A percentile compares a stretch with the other conserved stretches of the same genome.
These are phyloP conservation scores for Ptilodon capucinus DNA, from an alignment of 2,888 invertebrate species.

Conservation along the genomic window DNA sequence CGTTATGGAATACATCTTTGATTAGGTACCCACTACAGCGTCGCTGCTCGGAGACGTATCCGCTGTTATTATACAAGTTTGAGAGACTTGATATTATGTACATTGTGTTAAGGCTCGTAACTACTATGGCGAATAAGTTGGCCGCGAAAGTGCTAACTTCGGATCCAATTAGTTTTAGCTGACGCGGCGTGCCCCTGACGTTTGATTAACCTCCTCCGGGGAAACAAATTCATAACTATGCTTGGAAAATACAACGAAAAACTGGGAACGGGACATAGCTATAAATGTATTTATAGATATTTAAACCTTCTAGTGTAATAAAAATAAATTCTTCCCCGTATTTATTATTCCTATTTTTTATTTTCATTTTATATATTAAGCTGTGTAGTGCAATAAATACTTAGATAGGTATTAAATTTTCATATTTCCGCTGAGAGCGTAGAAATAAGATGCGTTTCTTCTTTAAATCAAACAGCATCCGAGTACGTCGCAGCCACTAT, in stretches of 20 bases:
- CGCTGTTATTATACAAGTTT: constrained; percentile 44
- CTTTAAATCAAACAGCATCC: constrained; percentile 66
- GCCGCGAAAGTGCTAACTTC: constrained; percentile 61
- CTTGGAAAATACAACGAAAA: constrained; percentile 13
- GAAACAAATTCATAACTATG: constrained; percentile 50
- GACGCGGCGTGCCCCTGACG: constrained; percentile 54
- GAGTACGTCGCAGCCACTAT: constrained; percentile 65
- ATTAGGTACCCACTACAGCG: constrained; percentile 13
- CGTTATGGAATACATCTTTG: constrained; percentile 44
- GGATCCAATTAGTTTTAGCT: constrained; percentile 71
- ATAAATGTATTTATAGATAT: too few relatives aligned
- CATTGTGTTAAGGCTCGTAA: constrained; percentile 66
- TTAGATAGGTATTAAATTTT: not conserved
- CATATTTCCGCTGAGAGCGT: constrained; percentile 32
- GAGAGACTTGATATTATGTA: constrained; percentile 53
- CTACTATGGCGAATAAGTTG: constrained; percentile 66
- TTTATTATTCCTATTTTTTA: too few relatives aligned
- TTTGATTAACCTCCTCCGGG: constrained; percentile 68
- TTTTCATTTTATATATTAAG: too few relatives aligned
- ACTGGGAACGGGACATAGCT: constrained; percentile 11
- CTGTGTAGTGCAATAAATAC: constrained; percentile 3
- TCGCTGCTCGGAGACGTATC: constrained; percentile 28
- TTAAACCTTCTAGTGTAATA: too few relatives aligned
- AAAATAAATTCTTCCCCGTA: too few relatives aligned
- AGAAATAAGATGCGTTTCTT: constrained; percentile 43